These are phyloP conservation scores for Polydrusus cervinus DNA, from an alignment of 2,888 invertebrate genomes.

Conservation along the genomic window DNA sequence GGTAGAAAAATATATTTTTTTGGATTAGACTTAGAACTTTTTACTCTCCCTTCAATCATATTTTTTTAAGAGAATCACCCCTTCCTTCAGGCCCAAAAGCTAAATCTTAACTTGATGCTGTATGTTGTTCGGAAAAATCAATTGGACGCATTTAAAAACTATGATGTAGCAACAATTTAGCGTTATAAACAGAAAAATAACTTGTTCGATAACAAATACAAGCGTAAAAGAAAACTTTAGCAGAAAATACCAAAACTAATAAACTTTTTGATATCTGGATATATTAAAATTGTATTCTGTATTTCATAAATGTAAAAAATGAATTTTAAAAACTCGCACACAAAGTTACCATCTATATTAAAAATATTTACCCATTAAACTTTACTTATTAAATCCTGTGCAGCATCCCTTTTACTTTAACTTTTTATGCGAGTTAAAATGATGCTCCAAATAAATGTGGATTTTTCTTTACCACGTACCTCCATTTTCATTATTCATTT, in stretches of 20 bases:
- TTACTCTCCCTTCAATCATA: too few relatives aligned
- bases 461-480: constrained; percentile 36
- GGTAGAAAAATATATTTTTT: too few relatives aligned
- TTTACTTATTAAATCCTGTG: constrained; percentile 49
- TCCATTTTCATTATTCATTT: constrained; percentile 55
- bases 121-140: too few relatives aligned
- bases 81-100: too few relatives aligned
- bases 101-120: too few relatives aligned
- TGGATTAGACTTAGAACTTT: too few relatives aligned
- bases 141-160: too few relatives aligned
- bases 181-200: too few relatives aligned
- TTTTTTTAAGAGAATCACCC: too few relatives aligned
- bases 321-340: constrained; percentile 1
- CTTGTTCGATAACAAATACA: too few relatives aligned
- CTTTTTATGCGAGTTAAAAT: constrained; percentile 30
- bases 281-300: background rate
- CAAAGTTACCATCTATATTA: constrained; percentile 20
- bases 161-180: too few relatives aligned
- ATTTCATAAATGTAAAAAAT: constrained; percentile 14
- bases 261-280: constrained; percentile 2
- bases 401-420: constrained; percentile 27
- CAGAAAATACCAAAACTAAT: background rate
- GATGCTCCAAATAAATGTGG: constrained; percentile 27
- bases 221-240: too few relatives aligned
- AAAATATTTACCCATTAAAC: constrained; percentile 41